Base-by-base conservation (phyloP, 2,888 invertebrate genomes). In the Cantharis rufa region DNA sequence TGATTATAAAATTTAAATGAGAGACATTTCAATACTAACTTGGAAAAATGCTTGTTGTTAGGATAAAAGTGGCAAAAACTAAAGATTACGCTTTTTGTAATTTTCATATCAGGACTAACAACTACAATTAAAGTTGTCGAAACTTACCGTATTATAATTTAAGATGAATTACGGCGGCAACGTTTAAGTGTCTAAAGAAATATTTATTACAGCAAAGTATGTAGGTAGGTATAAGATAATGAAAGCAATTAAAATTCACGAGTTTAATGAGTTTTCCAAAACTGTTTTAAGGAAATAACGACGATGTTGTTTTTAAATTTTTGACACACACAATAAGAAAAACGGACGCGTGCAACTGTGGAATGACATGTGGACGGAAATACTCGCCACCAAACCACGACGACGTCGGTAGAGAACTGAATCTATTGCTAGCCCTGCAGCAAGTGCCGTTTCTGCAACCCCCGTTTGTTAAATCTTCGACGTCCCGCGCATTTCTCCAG, bases 401-500 rank as follows among this genome's bases (percentile, higher is more conserved):
- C 75, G 71, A 71, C 70, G 75, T 61, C 69, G 64, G 70, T 28
- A 72, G 28, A 75, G 71, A 69, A 78, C 78, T 78, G 78, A 78
- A 75, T 63, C 64, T 64, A 69, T 78, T 71, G 73, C 76, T 68
- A 73, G 75, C 74, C 71, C 73, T 73, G 73, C 68, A 79, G 75
- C 79, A 73, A 79, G 74, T 78, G 78, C 78, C 73, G 79, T 74
- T 75, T 71, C 76, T 78, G 79, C 74, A 79, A 79, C 77, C 77
- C 79, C 79, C 74, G 78, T 79, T 77, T 78, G 76, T 78, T 79
- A 48, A 48, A 48, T 79, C 79, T 77, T 80, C 78, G 82, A 73
- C 80, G 81, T 81, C 81, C 82, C 83, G 82, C 83, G 83, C 83
- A 82, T 80, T 82, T 79, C 79, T 81, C 77, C 78, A 83, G 80